phyloP scores from a whole-genome alignment of 1,140 invertebrate genomes.

The Phthorimaea operculella region DNA sequence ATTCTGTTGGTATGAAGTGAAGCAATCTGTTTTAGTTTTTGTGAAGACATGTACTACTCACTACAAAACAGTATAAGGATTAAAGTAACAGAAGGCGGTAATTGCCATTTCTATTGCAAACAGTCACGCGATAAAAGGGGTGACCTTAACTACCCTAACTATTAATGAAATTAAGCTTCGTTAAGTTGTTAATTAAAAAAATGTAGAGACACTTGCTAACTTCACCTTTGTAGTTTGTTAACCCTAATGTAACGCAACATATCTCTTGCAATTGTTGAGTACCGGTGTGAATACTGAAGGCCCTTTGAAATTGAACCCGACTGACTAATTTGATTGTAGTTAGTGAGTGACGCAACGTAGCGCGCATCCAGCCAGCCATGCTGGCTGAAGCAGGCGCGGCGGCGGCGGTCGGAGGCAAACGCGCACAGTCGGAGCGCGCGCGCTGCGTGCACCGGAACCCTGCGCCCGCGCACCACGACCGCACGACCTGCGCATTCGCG shows the following conservation, averaged over 20 bases:
- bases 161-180: background rate
- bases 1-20: too few species aligned
- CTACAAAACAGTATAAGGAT: too few species aligned
- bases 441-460: constrained; percentile 23
- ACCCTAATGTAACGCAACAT: too few species aligned
- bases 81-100: background rate
- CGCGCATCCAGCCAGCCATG: constrained; percentile 13
- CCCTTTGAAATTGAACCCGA: background rate
- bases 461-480: constrained; percentile 12
- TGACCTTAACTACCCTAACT: background rate
- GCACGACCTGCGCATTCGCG: background rate
- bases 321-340: constrained; percentile 16
- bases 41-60: too few species aligned
- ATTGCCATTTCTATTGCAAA: background rate
- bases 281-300: background rate
- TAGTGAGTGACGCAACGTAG: constrained; percentile 41
- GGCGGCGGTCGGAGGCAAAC: background rate
- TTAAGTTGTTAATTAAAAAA: too few species aligned
- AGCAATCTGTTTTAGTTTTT: too few species aligned
- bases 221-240: background rate
- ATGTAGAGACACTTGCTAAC: background rate
- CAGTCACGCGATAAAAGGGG: background rate
- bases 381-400: background rate
- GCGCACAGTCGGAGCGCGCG: constrained; percentile 35
- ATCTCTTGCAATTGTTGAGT: background rate